phyloP scores from a whole-genome alignment of 1,140 invertebrate genomes.

The Drosophila chauvacae region DNA sequence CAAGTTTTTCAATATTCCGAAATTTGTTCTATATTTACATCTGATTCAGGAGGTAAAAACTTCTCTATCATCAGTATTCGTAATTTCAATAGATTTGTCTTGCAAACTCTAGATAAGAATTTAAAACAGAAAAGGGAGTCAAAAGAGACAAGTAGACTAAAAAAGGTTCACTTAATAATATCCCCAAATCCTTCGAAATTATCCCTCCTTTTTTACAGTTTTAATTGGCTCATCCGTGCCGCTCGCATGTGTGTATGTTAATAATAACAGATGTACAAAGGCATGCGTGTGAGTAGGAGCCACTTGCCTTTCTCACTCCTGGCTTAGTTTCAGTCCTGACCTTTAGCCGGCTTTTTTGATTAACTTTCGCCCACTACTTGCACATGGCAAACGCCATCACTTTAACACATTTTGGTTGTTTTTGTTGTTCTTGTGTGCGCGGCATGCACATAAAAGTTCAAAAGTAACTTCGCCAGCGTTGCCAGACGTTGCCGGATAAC shows the following conservation, averaged over 20 bases:
- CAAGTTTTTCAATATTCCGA: not conserved
- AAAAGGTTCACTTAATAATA: not conserved
- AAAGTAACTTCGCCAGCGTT: not conserved
- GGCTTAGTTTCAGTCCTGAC: conserved; percentile 4
- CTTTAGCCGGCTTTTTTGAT: conserved; percentile 28
- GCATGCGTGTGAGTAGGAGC: not conserved
- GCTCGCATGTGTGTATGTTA: conserved; percentile 6
- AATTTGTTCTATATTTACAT: not conserved
- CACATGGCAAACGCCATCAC: not conserved
- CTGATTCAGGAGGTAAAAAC: not conserved
- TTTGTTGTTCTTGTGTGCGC: not conserved
- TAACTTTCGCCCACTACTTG: conserved; percentile 10
- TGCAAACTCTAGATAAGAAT: not conserved
- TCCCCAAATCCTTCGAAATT: not conserved
- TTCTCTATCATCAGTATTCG: too few species aligned
- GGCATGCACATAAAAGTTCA: not conserved
- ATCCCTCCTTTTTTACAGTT: conserved; percentile 17
- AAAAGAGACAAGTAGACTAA: too few species aligned
- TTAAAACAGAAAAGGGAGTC: not conserved
- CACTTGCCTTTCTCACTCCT: conserved; percentile 6
- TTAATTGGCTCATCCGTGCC: conserved; percentile 18
- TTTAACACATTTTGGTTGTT: not conserved
- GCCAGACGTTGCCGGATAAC: conserved; percentile 12
- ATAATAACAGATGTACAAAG: conserved; percentile 11
- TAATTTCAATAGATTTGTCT: not conserved